Percentiles rank a stretch among this genome's conserved stretches.
phyloP scores from a whole-genome alignment of 2,113 vertebrate species.

The Notarius quadriscutis region DNA sequence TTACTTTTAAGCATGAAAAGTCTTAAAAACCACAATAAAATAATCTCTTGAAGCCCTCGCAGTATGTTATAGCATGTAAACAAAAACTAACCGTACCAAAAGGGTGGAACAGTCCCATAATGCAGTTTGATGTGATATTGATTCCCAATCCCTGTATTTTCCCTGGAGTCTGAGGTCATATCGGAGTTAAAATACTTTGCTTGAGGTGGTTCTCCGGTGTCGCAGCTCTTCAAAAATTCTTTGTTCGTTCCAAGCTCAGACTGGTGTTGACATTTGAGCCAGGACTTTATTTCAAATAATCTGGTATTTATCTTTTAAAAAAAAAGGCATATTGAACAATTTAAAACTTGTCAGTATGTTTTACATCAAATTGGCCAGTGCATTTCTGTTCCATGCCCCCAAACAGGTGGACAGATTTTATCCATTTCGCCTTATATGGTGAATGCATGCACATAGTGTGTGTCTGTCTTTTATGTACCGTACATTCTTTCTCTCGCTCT shows the following conservation, averaged over 20 bases:
- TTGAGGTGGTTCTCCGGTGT: background rate
- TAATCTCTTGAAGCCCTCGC: background rate
- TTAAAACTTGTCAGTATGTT: background rate
- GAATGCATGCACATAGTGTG: background rate
- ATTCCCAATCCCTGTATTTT: background rate
- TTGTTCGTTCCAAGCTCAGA: background rate
- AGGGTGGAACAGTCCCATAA: background rate
- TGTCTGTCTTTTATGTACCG: background rate
- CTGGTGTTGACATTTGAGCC: background rate
- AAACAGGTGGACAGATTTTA: background rate
- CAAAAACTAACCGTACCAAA: background rate
- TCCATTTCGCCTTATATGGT: background rate
- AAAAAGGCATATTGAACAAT: background rate
- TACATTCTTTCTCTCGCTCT: background rate
- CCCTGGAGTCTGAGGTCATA: background rate
- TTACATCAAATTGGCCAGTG: background rate
- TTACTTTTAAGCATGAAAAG: background rate
- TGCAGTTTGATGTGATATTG: background rate
- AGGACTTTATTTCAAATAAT: background rate
- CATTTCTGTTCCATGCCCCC: background rate
- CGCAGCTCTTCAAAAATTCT: background rate
- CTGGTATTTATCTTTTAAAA: background rate
- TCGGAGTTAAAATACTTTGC: background rate
- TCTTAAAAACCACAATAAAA: background rate
- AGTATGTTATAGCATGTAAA: background rate